Conservation (phyloP, 2,888 invertebrate genomes). For the Hydropsyche betteni region DNA sequence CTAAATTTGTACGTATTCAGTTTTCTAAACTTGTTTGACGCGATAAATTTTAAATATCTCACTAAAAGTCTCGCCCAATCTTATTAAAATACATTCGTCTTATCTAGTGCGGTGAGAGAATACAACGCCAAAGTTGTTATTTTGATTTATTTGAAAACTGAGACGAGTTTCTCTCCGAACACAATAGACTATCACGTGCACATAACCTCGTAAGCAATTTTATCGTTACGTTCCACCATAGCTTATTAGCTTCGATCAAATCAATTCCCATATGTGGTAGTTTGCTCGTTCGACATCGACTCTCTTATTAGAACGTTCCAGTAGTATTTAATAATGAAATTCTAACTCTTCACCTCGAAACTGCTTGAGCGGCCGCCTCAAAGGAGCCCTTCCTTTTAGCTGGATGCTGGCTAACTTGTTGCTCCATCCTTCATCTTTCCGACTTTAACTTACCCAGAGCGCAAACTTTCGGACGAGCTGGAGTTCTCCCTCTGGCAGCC, state of each 20-base stretch:
- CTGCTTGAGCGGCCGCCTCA: not conserved
- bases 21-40: conserved; percentile 4
- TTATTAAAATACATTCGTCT: not conserved
- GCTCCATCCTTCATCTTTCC: conserved; percentile 14
- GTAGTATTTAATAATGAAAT: conserved; percentile 25
- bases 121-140: not conserved
- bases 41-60: conserved; percentile 28
- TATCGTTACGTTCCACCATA: not conserved
- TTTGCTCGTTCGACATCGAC: conserved; percentile 18
- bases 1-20: conserved; percentile 7
- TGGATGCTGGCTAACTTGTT: conserved; percentile 32
- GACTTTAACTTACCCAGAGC: conserved; percentile 2
- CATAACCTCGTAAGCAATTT: not conserved
- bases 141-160: not conserved
- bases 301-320: not conserved
- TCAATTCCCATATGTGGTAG: conserved; percentile 16
- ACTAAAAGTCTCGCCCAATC: not conserved
- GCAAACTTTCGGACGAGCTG: conserved; percentile 11
- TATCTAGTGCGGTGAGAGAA: not conserved
- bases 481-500: not conserved
- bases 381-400: conserved; percentile 1
- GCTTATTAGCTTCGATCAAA: not conserved
- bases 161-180: not conserved
- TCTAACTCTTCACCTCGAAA: conserved; percentile 28
- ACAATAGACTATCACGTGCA: not conserved